A percentile compares a stretch with the other conserved stretches of the same genome.
phyloP scores from a whole-genome alignment of 2,888 invertebrate genomes.

The Pseudococcus viburni region DNA sequence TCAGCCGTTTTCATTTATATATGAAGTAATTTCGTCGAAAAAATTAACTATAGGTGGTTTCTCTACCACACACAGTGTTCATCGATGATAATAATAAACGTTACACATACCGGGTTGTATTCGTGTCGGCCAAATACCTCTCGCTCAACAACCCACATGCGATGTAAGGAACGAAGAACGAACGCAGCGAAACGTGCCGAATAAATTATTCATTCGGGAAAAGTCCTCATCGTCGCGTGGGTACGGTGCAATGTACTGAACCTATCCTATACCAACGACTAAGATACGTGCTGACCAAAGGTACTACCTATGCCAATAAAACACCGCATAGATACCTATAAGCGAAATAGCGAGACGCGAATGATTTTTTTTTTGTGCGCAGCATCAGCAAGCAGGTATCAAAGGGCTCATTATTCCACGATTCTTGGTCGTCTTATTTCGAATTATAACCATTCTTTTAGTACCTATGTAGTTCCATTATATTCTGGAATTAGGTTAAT shows the following conservation, averaged over 20 bases:
- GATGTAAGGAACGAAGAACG: not conserved
- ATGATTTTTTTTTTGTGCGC: too few species aligned
- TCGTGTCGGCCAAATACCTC: not conserved
- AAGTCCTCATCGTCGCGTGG: not conserved
- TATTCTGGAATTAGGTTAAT: too few species aligned
- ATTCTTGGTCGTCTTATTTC: too few species aligned
- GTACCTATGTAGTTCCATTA: too few species aligned
- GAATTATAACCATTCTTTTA: too few species aligned
- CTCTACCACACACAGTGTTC: not conserved
- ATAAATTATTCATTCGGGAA: constrained; percentile 1
- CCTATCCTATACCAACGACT: not conserved
- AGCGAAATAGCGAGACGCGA: too few species aligned
- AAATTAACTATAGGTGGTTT: not conserved
- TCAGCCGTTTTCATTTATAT: not conserved
- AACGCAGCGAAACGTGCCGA: not conserved
- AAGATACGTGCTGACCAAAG: not conserved
- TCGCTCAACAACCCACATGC: not conserved
- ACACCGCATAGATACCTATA: not conserved
- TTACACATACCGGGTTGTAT: not conserved
- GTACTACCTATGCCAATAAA: not conserved
- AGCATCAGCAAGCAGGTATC: too few species aligned
- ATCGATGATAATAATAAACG: not conserved
- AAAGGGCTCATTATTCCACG: too few species aligned
- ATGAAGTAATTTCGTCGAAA: not conserved
- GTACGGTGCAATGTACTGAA: not conserved